phyloP scores from a whole-genome alignment of 2,113 vertebrate genomes.

The Embiotoca jacksoni region DNA sequence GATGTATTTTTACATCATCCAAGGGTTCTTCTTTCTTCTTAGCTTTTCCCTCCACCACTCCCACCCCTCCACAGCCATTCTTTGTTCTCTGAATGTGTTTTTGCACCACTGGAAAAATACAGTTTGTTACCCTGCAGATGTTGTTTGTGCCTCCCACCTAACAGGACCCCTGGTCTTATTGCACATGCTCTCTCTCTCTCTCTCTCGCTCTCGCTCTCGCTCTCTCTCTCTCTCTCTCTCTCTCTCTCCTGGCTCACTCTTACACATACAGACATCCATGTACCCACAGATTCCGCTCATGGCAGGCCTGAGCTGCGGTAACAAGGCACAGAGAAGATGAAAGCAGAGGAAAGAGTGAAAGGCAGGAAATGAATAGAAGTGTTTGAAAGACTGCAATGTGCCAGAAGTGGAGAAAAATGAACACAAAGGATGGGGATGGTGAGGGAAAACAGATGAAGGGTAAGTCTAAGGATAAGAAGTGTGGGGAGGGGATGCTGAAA shows the following conservation, averaged over 20 bases:
- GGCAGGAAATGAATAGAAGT: slow-evolving; percentile 35
- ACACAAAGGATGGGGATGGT: slow-evolving; percentile 17
- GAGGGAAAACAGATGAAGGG: slow-evolving; percentile 53
- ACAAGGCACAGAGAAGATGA: slow-evolving; percentile 62
- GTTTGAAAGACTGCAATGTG: slow-evolving; percentile 59
- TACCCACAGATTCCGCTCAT: slow-evolving; percentile 42
- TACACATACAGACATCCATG: slow-evolving; percentile 38
- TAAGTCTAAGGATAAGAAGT: slow-evolving; percentile 42
- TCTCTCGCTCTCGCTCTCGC: too few species aligned
- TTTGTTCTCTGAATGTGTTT: slow-evolving; percentile 28
- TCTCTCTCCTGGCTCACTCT: slow-evolving; percentile 14
- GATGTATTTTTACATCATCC: slow-evolving; percentile 41
- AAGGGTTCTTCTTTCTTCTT: slow-evolving; percentile 8
- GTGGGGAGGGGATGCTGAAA: slow-evolving; percentile 14
- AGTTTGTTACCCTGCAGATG: slow-evolving; percentile 53
- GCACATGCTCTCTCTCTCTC: slow-evolving; percentile 9
- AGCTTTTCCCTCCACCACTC: slow-evolving; percentile 9
- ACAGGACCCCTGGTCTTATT: slow-evolving; percentile 53
- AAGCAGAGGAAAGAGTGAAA: slow-evolving; percentile 39
- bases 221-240: background rate
- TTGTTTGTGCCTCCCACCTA: slow-evolving; percentile 63
- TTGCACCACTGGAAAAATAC: slow-evolving; percentile 58
- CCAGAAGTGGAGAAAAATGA: slow-evolving; percentile 47
- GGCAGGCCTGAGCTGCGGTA: slow-evolving; percentile 63
- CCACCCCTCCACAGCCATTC: slow-evolving; percentile 20